phyloP scores from a whole-genome alignment of 2,113 vertebrate species.

The Dendropsophus ebraccatus region DNA sequence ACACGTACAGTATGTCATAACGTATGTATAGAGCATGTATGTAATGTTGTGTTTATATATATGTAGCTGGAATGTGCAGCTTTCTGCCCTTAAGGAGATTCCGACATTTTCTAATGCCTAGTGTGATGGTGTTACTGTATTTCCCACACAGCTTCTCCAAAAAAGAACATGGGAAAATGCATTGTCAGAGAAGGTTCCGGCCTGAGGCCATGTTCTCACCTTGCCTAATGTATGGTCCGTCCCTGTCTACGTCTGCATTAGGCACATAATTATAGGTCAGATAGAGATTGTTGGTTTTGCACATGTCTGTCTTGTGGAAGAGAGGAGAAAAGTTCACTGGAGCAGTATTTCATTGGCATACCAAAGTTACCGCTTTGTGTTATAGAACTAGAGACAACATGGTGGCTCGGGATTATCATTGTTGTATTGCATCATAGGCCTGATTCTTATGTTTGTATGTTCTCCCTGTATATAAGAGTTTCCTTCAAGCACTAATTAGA shows the following conservation, averaged over 20 bases:
- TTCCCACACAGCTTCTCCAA: neutral
- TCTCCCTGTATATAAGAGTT: neutral
- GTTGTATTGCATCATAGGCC: neutral
- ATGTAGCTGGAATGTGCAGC: no score
- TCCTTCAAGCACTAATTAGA: no score
- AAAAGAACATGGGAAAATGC: neutral
- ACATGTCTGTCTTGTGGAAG: neutral
- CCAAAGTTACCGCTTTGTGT: neutral
- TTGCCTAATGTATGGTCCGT: neutral
- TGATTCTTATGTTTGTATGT: neutral
- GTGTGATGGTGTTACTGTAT: neutral
- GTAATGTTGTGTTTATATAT: neutral
- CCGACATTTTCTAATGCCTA: neutral
- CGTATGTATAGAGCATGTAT: neutral
- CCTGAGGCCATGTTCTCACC: neutral
- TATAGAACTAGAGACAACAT: neutral
- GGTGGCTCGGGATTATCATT: neutral
- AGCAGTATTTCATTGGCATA: neutral
- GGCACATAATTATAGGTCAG: slow-evolving; percentile 2
- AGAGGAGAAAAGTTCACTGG: neutral
- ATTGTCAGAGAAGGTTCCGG: neutral
- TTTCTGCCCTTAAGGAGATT: no score
- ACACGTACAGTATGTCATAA: no score
- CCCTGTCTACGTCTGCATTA: neutral
- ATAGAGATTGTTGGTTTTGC: neutral